Base-by-base conservation (phyloP, 2,888 invertebrate genomes). In the Zaprionus lineosus region DNA sequence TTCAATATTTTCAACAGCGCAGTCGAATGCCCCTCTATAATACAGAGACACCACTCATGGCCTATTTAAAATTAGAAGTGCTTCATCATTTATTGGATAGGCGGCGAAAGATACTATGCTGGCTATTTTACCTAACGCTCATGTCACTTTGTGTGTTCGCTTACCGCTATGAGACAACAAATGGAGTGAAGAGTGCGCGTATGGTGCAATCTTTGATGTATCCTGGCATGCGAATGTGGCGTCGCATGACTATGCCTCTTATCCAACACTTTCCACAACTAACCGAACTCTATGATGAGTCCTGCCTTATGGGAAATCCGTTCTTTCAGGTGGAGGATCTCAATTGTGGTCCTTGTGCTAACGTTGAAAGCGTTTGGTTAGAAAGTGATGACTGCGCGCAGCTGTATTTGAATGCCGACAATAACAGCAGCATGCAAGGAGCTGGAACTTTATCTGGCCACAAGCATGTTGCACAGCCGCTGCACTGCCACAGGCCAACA, bases 331-430 rank as follows among this genome's bases (percentile, higher is more conserved):
- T 96, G 6, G 91, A 92, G n/a, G 94, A 95, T 81, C 93, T 96
- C 91, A 95, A 95, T 86, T 96, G 96, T 86, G 95, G 94, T 92
- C 95, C 96, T 0, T 97, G 96, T 83, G 93, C 93, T 83, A 91
- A 92, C 75, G 92, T 95, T 0, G 92, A 92, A 69, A 93, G 93
- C 78, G 91, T 96, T 28, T 84, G 84, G 84, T 18, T 74, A 7
- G 79, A 81, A 24, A 73, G 55, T 14, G 84, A 84, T n/a, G 64
- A 84, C 9, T 68, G 62, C 16, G 51, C 63, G 5, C 43, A 63
- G 21, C 50, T 63, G 0, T 50, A 56, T 18, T 51, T 37, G 2
- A 21, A 64, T 12, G 16, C 5, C 0, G 39, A 16, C 2, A 61
- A 53, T 12, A 26, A 8, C 3, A 46, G 14, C 34, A 37, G 34